These are phyloP conservation scores for Sorex araneus DNA, from an alignment of 2,113 vertebrate genomes.

Conservation along the genomic window DNA sequence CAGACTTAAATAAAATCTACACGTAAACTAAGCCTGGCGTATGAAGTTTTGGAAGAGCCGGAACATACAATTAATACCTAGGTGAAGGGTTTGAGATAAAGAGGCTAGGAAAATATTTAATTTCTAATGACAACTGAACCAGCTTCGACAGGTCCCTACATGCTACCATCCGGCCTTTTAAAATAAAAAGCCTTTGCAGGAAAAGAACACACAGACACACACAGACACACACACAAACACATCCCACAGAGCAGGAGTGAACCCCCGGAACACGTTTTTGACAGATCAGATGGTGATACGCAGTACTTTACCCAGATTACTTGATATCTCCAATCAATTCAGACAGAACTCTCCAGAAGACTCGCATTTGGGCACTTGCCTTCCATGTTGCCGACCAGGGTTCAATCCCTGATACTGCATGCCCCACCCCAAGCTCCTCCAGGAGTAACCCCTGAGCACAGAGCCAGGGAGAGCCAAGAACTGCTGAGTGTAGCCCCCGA, in stretches of 20 bases:
- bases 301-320: slow-evolving; percentile 36
- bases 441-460: too few species aligned
- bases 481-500: too few species aligned
- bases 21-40: neutral
- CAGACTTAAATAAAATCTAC: too few species aligned
- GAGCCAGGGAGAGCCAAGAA: too few species aligned
- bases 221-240: neutral
- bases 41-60: slow-evolving; percentile 28
- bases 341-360: neutral
- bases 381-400: too few species aligned
- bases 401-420: too few species aligned
- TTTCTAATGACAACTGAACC: slow-evolving; percentile 5
- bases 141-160: slow-evolving; percentile 29
- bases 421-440: too few species aligned
- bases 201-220: slow-evolving; percentile 1
- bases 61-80: slow-evolving; percentile 11
- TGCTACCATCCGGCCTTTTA: slow-evolving; percentile 11
- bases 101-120: slow-evolving; percentile 2
- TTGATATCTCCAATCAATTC: slow-evolving; percentile 22
- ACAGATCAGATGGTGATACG: slow-evolving; percentile 40
- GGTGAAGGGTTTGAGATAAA: neutral
- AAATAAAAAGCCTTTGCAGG: slow-evolving; percentile 38
- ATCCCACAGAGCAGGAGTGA: neutral
- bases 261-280: slow-evolving; percentile 21
- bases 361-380: too few species aligned